Evolutionary conservation across 2,888 invertebrate species (phyloP).

Genomic region (Smittia sp.): DNA sequence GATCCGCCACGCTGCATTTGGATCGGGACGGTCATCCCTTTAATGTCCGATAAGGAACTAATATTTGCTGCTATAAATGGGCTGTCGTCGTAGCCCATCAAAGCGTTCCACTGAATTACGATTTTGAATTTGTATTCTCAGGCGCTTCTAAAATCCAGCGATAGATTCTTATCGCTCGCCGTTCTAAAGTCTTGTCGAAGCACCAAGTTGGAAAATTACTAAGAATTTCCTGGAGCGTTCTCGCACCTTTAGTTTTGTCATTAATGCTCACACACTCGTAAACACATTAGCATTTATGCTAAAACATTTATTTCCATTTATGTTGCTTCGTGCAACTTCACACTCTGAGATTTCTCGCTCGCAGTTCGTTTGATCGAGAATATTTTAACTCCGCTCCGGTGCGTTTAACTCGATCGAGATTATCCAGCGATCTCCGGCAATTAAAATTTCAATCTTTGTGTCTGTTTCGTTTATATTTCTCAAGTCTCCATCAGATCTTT

Average conservation of each 20-base stretch:
- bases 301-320: slow-evolving; percentile 31
- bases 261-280: slow-evolving; percentile 34
- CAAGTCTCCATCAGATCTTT: not conserved
- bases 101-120: slow-evolving; percentile 1
- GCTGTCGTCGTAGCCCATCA: slow-evolving; percentile 12
- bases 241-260: slow-evolving; percentile 5
- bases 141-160: not conserved
- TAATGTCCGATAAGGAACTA: slow-evolving; percentile 23
- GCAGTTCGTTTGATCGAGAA: not conserved
- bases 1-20: slow-evolving; percentile 48
- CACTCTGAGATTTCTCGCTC: slow-evolving; percentile 9
- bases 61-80: slow-evolving; percentile 29
- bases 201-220: not conserved
- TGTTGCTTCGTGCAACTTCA: slow-evolving; percentile 21
- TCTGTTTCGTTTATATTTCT: not conserved
- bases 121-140: slow-evolving; percentile 23
- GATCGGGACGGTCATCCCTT: slow-evolving; percentile 53
- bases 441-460: not conserved
- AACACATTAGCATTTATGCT: slow-evolving; percentile 40
- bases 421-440: not conserved
- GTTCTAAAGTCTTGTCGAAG: not conserved
- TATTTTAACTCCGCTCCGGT: not conserved
- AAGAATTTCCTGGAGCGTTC: not conserved
- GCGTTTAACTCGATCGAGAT: not conserved
- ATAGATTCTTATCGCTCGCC: not conserved